phyloP scores from a whole-genome alignment of 1,140 invertebrate genomes.

The Kradibia gibbosae region DNA sequence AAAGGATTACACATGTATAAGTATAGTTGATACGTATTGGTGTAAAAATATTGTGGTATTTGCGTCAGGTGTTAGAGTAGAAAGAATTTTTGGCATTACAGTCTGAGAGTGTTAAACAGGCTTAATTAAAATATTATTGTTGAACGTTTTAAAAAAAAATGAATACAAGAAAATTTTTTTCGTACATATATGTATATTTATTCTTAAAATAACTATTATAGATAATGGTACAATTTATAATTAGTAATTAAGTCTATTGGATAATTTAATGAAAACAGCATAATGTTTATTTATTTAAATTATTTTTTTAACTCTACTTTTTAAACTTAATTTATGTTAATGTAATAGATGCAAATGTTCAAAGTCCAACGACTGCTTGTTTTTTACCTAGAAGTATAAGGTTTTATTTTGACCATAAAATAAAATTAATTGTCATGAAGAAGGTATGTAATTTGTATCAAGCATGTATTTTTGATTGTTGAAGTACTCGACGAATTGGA shows the following conservation, averaged over 20 bases:
- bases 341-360: too few relatives aligned
- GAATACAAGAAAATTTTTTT: not conserved
- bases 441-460: slow-evolving; percentile 20
- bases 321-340: too few relatives aligned
- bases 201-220: too few relatives aligned
- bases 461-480: slow-evolving; percentile 15
- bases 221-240: too few relatives aligned
- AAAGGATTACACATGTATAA: not conserved
- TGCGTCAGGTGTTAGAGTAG: not conserved
- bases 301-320: too few relatives aligned
- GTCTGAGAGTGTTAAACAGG: not conserved
- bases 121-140: slow-evolving; percentile 25
- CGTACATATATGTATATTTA: too few relatives aligned
- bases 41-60: not conserved
- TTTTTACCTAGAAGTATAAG: too few relatives aligned
- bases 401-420: not conserved
- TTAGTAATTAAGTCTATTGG: too few relatives aligned
- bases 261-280: too few relatives aligned
- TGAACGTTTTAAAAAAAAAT: not conserved
- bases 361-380: too few relatives aligned
- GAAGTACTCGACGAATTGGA: slow-evolving; percentile 35
- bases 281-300: too few relatives aligned
- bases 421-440: slow-evolving; percentile 2
- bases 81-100: not conserved
- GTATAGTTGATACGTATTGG: not conserved